phyloP scores from a whole-genome alignment of 2,113 vertebrate species.

The Bombycilla garrulus region DNA sequence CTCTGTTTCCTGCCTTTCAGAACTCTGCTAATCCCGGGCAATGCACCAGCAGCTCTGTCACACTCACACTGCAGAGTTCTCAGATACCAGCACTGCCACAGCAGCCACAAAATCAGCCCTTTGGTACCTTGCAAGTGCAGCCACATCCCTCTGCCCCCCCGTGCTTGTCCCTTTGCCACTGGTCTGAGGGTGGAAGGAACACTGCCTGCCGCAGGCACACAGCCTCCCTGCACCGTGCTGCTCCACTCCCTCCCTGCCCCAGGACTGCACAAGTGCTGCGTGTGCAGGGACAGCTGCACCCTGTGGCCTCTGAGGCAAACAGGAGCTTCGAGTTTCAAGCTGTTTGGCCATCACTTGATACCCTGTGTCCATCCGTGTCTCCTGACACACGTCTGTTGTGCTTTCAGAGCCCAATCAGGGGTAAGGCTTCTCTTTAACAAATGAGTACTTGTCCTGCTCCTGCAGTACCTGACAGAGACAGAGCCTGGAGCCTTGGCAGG shows the following conservation, averaged over 20 bases:
- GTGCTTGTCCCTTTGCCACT: background rate
- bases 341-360: background rate
- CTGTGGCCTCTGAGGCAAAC: background rate
- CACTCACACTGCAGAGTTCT: background rate
- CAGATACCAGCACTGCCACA: background rate
- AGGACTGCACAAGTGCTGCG: background rate
- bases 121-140: background rate
- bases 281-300: background rate
- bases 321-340: background rate
- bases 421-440: background rate
- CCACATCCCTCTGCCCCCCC: accelerated
- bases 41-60: background rate
- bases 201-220: background rate
- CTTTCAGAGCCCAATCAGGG: background rate
- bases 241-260: background rate
- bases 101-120: background rate
- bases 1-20: background rate
- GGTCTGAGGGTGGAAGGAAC: background rate
- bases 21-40: background rate
- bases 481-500: background rate
- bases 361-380: background rate
- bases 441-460: background rate
- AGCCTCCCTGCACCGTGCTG: background rate
- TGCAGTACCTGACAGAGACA: background rate
- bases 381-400: background rate